Conservation (phyloP, 1,140 invertebrate genomes). For the Rhizoglyphus robini region DNA sequence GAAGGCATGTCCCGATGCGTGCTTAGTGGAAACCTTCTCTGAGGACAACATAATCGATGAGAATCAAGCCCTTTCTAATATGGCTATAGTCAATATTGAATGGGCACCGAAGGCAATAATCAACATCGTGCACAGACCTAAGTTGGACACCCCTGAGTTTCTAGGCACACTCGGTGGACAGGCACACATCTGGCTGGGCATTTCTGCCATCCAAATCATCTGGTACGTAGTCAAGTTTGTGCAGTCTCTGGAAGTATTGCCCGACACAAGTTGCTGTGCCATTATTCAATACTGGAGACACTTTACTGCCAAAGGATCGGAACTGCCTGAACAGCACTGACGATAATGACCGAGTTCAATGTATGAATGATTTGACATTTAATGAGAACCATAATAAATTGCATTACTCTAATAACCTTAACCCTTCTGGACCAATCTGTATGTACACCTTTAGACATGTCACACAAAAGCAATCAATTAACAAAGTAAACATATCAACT, state of each 20-base stretch:
- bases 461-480: no score
- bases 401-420: background rate
- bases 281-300: background rate
- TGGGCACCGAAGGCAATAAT: background rate
- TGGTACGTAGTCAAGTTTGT: background rate
- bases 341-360: no score
- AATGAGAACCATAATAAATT: background rate
- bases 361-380: no score
- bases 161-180: slow-evolving; percentile 2
- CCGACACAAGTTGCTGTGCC: background rate
- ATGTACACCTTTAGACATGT: no score
- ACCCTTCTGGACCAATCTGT: no score
- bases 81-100: background rate
- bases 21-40: background rate
- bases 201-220: background rate
- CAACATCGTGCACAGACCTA: background rate
- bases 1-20: background rate
- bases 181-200: background rate
- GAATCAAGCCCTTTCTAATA: background rate
- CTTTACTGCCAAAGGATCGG: background rate
- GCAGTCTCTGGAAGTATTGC: background rate
- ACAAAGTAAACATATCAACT: no score
- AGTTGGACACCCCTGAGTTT: background rate
- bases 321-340: no score
- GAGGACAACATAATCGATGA: background rate